A percentile compares a stretch with the other conserved stretches of the same genome.
Evolutionary conservation across 1,140 invertebrate genomes (phyloP).

Genomic region (Macrotrachela quadricornifera): DNA sequence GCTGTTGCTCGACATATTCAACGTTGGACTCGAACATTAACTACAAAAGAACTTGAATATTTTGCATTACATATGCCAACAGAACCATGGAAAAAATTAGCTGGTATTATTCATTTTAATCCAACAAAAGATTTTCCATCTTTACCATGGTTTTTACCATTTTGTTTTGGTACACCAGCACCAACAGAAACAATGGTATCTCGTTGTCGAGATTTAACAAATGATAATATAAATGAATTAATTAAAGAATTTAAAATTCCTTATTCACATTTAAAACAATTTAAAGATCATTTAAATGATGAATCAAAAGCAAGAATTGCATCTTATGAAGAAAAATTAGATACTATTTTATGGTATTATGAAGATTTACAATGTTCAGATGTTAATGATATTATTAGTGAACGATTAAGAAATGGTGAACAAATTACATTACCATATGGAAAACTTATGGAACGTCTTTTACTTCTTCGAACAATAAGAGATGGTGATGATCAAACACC

Average conservation of each 20-base stretch:
- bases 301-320: constrained; percentile 16
- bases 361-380: constrained; percentile 21
- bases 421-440: constrained; percentile 14
- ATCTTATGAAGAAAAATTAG: constrained; percentile 14
- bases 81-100: constrained; percentile 24
- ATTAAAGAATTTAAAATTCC: constrained; percentile 14
- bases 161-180: constrained; percentile 15
- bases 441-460: constrained; percentile 22
- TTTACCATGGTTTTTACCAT: constrained; percentile 22
- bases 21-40: constrained; percentile 17
- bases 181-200: constrained; percentile 13
- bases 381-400: constrained; percentile 16
- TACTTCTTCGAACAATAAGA: constrained; percentile 3
- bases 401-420: constrained; percentile 13
- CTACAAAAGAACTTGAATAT: constrained; percentile 18
- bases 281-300: constrained; percentile 13
- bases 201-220: constrained; percentile 12
- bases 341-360: constrained; percentile 24
- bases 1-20: constrained; percentile 13
- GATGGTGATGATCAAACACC: no score
- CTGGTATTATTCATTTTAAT: constrained; percentile 22
- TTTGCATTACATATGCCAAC: constrained; percentile 19
- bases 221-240: constrained; percentile 18
- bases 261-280: constrained; percentile 16
- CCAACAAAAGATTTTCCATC: constrained; percentile 19